phyloP scores from a whole-genome alignment of 1,140 invertebrate species.

The Cherax destructor region DNA sequence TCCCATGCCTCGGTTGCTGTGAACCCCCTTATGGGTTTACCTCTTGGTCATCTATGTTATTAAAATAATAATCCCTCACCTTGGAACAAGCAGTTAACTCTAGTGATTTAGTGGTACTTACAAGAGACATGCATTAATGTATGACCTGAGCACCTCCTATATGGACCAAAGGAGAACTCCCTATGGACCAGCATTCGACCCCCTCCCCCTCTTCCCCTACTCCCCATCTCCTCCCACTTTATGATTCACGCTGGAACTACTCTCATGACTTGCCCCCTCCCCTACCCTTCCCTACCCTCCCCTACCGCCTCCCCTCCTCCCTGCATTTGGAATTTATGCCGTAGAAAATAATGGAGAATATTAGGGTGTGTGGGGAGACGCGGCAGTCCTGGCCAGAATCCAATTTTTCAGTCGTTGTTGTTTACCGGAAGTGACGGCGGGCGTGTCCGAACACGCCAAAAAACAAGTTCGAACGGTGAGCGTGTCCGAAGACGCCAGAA shows the following conservation, averaged over 20 bases:
- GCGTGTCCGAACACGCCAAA: constrained; percentile 39
- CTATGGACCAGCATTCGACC: too few relatives aligned
- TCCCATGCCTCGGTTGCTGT: too few relatives aligned
- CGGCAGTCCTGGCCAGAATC: constrained; percentile 48
- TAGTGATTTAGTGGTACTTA: too few relatives aligned
- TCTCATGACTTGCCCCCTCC: neutral
- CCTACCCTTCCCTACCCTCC: too few relatives aligned
- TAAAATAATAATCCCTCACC: too few relatives aligned
- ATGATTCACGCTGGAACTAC: neutral
- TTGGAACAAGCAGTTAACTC: too few relatives aligned
- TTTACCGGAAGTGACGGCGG: constrained; percentile 56
- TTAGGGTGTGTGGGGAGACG: constrained; percentile 8
- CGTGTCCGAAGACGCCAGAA: too few relatives aligned
- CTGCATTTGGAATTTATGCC: constrained; percentile 33
- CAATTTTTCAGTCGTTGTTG: constrained; percentile 62
- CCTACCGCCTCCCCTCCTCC: neutral
- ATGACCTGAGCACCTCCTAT: neutral
- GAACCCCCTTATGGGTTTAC: too few relatives aligned
- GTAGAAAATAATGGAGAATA: constrained; percentile 50
- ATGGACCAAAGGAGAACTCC: too few relatives aligned
- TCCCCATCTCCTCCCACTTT: neutral
- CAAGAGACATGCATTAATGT: neutral
- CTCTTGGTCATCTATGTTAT: too few relatives aligned
- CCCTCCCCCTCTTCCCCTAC: too few relatives aligned
- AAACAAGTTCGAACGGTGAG: too few relatives aligned